A percentile compares a stretch with the other conserved stretches of the same genome.
These are phyloP conservation scores for Acrobeloides nanus DNA, from an alignment of 2,888 invertebrate genomes.

Conservation along the genomic window DNA sequence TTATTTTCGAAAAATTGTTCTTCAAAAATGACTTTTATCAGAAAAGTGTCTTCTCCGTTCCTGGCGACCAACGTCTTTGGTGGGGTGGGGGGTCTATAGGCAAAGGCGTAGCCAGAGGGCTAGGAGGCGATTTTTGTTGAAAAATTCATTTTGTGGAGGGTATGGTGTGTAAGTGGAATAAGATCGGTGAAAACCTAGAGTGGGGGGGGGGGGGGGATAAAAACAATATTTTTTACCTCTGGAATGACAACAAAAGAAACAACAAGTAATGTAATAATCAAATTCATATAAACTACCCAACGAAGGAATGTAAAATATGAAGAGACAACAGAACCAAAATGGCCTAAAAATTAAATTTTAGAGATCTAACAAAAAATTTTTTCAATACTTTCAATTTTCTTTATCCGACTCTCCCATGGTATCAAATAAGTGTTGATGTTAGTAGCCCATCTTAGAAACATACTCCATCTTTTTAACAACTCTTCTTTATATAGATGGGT, in stretches of 20 bases:
- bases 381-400: constrained; percentile 75
- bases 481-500: constrained; percentile 55
- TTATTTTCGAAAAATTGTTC: too few species aligned
- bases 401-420: constrained; percentile 91
- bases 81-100: too few species aligned
- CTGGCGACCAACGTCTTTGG: too few species aligned
- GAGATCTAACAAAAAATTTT: neutral
- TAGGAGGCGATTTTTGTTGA: too few species aligned
- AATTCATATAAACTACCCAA: constrained; percentile 81
- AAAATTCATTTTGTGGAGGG: too few species aligned
- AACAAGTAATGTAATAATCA: constrained; percentile 75
- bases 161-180: too few species aligned
- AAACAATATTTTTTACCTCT: constrained; percentile 64
- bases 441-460: constrained; percentile 48
- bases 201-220: too few species aligned
- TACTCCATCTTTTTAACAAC: constrained; percentile 40
- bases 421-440: constrained; percentile 79
- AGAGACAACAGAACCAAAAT: constrained; percentile 94
- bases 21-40: too few species aligned
- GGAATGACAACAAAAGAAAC: constrained; percentile 86
- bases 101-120: too few species aligned
- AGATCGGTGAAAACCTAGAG: too few species aligned
- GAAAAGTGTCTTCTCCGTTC: too few species aligned
- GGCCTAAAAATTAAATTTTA: constrained; percentile 59
- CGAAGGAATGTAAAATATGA: constrained; percentile 95